A percentile compares a stretch with the other conserved stretches of the same genome.
Evolutionary conservation across 2,113 vertebrate species (phyloP).

Genomic region (Notarius quadriscutis): DNA sequence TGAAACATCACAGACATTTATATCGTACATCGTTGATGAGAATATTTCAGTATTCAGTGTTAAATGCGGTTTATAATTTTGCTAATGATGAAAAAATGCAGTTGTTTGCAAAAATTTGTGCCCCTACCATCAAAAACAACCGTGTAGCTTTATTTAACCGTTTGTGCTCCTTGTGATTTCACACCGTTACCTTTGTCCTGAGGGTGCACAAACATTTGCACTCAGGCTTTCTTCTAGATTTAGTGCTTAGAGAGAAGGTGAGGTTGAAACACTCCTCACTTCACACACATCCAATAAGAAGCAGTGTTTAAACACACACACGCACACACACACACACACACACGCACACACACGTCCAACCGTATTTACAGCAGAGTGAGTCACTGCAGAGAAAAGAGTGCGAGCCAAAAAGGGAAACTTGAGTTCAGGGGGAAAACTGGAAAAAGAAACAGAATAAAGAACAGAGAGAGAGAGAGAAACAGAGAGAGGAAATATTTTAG

Average conservation of each 20-base stretch:
- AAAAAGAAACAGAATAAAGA: slow-evolving; percentile 5
- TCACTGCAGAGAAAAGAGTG: slow-evolving; percentile 2
- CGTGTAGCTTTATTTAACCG: not conserved
- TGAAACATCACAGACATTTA: not conserved
- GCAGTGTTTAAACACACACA: slow-evolving; percentile 17
- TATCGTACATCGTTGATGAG: not conserved
- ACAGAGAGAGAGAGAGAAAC: not conserved
- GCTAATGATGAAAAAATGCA: not conserved
- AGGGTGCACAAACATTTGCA: slow-evolving; percentile 5
- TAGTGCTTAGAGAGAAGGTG: not conserved
- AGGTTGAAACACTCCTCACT: slow-evolving; percentile 8
- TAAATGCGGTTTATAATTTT: not conserved
- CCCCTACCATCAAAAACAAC: no score
- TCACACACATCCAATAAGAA: slow-evolving; percentile 24
- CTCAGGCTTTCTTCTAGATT: no score
- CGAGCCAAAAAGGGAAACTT: slow-evolving; percentile 11
- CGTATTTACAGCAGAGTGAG: slow-evolving; percentile 30
- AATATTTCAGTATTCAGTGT: not conserved
- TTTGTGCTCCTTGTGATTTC: not conserved
- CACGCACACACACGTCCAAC: slow-evolving; percentile 13
- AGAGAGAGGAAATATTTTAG: not conserved
- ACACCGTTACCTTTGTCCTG: not conserved
- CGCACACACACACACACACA: not conserved
- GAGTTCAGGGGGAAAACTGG: slow-evolving; percentile 46
- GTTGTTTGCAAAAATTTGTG: not conserved